Base-by-base conservation (phyloP, 2,113 vertebrate genomes). In the Menidia beryllina region DNA sequence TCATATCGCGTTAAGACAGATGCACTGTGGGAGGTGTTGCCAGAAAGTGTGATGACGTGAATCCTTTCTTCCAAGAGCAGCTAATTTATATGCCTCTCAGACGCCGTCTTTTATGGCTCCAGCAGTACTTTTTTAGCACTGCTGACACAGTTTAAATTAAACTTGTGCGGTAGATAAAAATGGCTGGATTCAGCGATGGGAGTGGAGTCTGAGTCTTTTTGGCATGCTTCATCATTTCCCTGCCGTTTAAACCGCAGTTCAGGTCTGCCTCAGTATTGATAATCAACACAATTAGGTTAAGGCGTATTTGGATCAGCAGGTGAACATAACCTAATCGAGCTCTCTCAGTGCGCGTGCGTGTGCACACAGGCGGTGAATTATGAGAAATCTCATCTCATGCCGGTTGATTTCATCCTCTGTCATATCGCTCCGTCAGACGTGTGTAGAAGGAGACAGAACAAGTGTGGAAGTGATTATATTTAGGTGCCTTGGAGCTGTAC, bases 1-100 rank as follows among this genome's bases (percentile, higher is more conserved):
- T 89, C 87, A 85, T 83, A 82, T 86, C 79, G 75, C 84, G 89
- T 91, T 88, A 90, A 86, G 82, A 81, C 58, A 67, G 74, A 79
- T 86, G 71, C 76, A 75, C 72, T 36, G 62, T 73, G 74, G 82
- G 83, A 88, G 81, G 78, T 73, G 73, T 79, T 79, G 77, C 61
- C 55, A 72, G 83, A 72, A 81, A 81, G 77, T 61, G 81, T 66
- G 76, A 86, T 87, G 77, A 81, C 81, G 55, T 79, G 69, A 69
- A 85, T 84, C 72, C 64, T 75, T 59, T 76, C 74, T 78, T 73
- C 78, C 54, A 71, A 54, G 70, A 77, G 78, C 45, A 55, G 58
- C 78, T 80, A 78, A 91, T 92, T 88, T 86, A 90, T 87, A 90
- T 76, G 43, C 58, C 68, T 67, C 87, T 83, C 77, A 76, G 76